A percentile compares a stretch with the other conserved stretches of the same genome.
Conservation (phyloP, 1,140 invertebrate genomes). For the Heliconius himera region DNA sequence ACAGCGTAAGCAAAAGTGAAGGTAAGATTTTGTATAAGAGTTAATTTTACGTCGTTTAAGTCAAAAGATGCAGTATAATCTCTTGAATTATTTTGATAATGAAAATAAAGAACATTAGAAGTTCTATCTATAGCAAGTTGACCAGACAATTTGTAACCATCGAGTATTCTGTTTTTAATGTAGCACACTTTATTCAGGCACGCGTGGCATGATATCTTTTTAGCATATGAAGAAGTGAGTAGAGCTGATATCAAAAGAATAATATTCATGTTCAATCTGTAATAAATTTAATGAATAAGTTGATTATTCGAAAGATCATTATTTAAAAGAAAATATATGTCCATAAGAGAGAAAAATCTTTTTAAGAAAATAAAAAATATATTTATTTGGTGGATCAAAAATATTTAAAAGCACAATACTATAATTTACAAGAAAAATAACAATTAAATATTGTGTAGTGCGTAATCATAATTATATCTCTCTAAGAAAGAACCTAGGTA, state of each 20-base stretch:
- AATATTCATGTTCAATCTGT: slow-evolving; percentile 43
- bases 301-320: too few species aligned
- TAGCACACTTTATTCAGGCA: slow-evolving; percentile 60
- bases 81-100: slow-evolving; percentile 51
- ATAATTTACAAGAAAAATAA: too few species aligned
- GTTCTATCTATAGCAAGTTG: slow-evolving; percentile 62
- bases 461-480: not conserved
- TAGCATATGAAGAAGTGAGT: slow-evolving; percentile 16
- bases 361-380: too few species aligned
- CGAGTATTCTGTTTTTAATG: slow-evolving; percentile 48
- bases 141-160: slow-evolving; percentile 53
- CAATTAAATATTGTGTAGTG: not conserved
- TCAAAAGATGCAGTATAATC: slow-evolving; percentile 61
- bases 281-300: not conserved
- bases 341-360: too few species aligned
- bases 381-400: too few species aligned
- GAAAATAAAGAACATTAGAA: slow-evolving; percentile 60
- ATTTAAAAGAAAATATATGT: too few species aligned
- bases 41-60: slow-evolving; percentile 50
- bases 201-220: slow-evolving; percentile 50
- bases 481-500: not conserved
- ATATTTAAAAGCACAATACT: too few species aligned
- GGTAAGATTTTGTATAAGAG: slow-evolving; percentile 45
- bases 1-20: slow-evolving; percentile 64
- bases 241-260: slow-evolving; percentile 38